These are phyloP conservation scores for Nemotelus nigrinus DNA, from an alignment of 2,888 invertebrate species.

Conservation along the genomic window DNA sequence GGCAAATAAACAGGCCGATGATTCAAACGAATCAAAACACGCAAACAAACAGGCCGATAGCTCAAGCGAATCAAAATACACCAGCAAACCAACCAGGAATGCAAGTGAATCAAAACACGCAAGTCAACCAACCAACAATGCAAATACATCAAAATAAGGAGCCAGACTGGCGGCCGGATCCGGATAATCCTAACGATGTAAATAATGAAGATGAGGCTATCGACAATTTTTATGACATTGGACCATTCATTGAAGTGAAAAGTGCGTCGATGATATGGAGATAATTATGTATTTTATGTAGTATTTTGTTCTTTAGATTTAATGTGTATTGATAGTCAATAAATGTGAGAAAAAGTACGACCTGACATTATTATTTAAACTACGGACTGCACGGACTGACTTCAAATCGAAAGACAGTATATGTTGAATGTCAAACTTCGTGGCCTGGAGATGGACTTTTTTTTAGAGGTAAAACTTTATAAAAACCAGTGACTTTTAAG, in stretches of 20 bases:
- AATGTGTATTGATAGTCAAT: background rate
- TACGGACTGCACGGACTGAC: background rate
- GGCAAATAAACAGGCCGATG: background rate
- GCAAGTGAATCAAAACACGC: too few species aligned
- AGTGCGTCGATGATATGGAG: background rate
- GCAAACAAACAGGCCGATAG: background rate
- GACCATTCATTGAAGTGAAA: constrained; percentile 29
- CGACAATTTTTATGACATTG: constrained; percentile 30
- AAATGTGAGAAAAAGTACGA: background rate
- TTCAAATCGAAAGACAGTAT: too few species aligned
- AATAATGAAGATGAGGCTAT: constrained; percentile 19
- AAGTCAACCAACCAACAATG: background rate
- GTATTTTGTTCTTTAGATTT: background rate
- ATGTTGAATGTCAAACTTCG: too few species aligned
- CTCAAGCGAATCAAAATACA: background rate
- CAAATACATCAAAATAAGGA: background rate
- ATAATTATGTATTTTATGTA: background rate
- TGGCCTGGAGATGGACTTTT: too few species aligned
- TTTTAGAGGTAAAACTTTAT: too few species aligned
- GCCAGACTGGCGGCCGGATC: background rate
- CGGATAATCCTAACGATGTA: background rate
- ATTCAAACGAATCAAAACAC: background rate
- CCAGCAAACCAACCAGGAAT: too few species aligned
- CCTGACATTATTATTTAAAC: background rate
- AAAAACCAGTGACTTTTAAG: too few species aligned